phyloP scores from a whole-genome alignment of 1,140 invertebrate genomes.

The Rhopalosiphum padi region DNA sequence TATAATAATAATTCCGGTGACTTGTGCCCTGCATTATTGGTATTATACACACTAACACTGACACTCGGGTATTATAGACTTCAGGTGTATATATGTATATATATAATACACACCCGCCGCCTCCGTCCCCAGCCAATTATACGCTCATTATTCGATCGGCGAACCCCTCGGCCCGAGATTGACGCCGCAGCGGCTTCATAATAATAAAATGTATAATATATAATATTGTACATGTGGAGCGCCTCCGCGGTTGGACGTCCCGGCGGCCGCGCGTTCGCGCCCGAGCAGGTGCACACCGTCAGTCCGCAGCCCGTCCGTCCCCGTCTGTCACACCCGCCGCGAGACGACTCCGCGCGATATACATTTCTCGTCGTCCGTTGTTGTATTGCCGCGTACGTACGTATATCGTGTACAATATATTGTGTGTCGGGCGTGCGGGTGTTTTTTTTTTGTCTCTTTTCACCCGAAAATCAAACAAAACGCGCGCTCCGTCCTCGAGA shows the following conservation, averaged over 20 bases:
- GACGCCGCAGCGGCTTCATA: slow-evolving; percentile 13
- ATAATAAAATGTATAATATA: neutral
- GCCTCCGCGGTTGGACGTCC: slow-evolving; percentile 38
- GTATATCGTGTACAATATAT: neutral
- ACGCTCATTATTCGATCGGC: slow-evolving; percentile 50
- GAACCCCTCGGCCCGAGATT: slow-evolving; percentile 26
- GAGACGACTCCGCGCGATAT: neutral
- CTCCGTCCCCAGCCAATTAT: slow-evolving; percentile 32
- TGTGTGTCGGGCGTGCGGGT: neutral
- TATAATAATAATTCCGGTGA: slow-evolving; percentile 20
- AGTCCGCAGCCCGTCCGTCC: neutral
- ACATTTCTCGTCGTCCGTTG: neutral
- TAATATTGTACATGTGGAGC: neutral
- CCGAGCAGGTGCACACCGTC: slow-evolving; percentile 35
- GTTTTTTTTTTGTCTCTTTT: neutral
- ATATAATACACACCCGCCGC: neutral
- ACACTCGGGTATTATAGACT: too few species aligned
- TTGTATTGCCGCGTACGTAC: neutral
- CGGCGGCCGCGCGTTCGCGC: neutral
- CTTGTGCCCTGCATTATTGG: slow-evolving; percentile 23
- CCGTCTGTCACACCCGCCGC: slow-evolving; percentile 36
- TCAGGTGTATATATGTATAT: neutral
- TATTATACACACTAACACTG: neutral
- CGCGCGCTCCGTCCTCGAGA: neutral
- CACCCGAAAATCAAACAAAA: slow-evolving; percentile 19